These are phyloP conservation scores for Andrena praecox DNA, from an alignment of 2,888 invertebrate species.

Conservation along the genomic window DNA sequence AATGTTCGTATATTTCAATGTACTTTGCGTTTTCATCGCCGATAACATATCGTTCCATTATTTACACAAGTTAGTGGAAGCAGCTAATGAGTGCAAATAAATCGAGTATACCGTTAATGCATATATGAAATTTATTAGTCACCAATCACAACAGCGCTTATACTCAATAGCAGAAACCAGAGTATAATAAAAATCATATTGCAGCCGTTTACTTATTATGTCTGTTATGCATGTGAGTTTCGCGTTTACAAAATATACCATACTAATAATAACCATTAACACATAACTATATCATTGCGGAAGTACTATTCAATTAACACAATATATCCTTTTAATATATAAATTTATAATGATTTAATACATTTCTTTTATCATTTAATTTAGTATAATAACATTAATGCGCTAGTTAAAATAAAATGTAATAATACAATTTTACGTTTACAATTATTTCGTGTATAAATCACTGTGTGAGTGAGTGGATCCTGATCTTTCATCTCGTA, in stretches of 20 bases:
- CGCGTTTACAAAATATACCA: slow-evolving; percentile 36
- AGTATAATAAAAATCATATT: slow-evolving; percentile 38
- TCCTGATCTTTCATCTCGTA: slow-evolving; percentile 41
- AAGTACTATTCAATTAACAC: slow-evolving; percentile 60
- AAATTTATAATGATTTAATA: slow-evolving; percentile 78
- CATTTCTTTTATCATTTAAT: slow-evolving; percentile 74
- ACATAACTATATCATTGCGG: slow-evolving; percentile 24
- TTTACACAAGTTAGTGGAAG: slow-evolving; percentile 71
- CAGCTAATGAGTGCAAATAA: slow-evolving; percentile 51
- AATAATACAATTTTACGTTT: slow-evolving; percentile 78
- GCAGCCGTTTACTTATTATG: slow-evolving; percentile 2
- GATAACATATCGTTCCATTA: slow-evolving; percentile 46
- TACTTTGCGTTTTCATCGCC: not conserved
- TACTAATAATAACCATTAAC: slow-evolving; percentile 43
- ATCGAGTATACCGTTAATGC: slow-evolving; percentile 28
- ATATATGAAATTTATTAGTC: slow-evolving; percentile 51
- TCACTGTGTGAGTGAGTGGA: slow-evolving; percentile 63
- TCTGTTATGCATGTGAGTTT: slow-evolving; percentile 16
- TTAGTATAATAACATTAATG: slow-evolving; percentile 74
- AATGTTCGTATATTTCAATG: not conserved
- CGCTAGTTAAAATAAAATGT: slow-evolving; percentile 75
- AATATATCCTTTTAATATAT: slow-evolving; percentile 69
- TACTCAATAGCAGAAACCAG: slow-evolving; percentile 25
- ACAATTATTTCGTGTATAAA: slow-evolving; percentile 76
- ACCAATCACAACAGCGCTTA: slow-evolving; percentile 31